These are phyloP conservation scores for Delia radicum DNA, from an alignment of 1,140 invertebrate genomes.

Conservation along the genomic window DNA sequence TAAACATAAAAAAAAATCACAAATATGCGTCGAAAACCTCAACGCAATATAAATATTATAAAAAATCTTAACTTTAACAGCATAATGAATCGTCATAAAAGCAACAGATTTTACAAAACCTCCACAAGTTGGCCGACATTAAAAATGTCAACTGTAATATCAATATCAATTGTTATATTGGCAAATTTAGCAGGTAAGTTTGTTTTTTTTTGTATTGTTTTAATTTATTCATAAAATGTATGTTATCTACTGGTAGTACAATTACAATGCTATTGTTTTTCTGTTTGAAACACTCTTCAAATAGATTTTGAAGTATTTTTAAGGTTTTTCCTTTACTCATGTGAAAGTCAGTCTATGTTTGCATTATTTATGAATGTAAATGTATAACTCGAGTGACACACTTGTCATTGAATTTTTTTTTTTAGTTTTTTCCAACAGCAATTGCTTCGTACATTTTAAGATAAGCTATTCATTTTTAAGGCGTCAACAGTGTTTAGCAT, in stretches of 20 bases:
- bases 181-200: not conserved
- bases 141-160: not conserved
- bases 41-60: not conserved
- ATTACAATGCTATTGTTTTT: not conserved
- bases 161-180: not conserved
- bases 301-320: no score
- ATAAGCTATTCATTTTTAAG: not conserved
- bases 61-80: not conserved
- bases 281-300: not conserved
- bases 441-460: not conserved
- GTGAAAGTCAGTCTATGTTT: no score
- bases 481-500: not conserved
- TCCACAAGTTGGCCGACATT: not conserved
- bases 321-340: no score
- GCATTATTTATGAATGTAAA: not conserved
- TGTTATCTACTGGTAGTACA: not conserved
- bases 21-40: constrained; percentile 1
- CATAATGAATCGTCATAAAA: not conserved
- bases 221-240: no score
- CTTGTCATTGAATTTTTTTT: not conserved
- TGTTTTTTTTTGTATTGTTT: not conserved
- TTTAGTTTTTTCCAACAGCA: not conserved
- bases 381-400: not conserved
- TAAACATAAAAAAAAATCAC: not conserved
- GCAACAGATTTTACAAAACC: not conserved